Evolutionary conservation across 2,113 vertebrate genomes (phyloP).

Genomic region (Sylvilagus bachmani): DNA sequence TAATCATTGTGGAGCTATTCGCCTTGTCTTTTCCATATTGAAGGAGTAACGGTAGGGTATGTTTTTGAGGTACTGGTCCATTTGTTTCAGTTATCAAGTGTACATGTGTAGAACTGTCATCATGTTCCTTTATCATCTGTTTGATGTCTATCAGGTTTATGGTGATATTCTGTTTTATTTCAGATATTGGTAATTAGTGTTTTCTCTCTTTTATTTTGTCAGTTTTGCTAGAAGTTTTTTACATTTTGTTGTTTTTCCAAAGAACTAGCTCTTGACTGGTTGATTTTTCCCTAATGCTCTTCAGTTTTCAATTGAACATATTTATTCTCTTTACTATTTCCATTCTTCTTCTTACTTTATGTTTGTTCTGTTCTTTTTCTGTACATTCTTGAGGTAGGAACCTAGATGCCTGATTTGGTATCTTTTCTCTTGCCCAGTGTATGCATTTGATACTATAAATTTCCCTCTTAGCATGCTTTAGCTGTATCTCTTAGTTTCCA

Average conservation of each 20-base stretch:
- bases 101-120: rapidly evolving
- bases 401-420: neutral
- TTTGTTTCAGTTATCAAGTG: neutral
- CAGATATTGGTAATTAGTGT: neutral
- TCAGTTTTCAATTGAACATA: neutral
- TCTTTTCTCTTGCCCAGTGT: neutral
- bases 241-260: neutral
- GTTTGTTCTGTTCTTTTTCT: neutral
- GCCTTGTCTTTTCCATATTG: neutral
- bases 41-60: neutral
- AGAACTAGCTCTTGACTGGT: neutral
- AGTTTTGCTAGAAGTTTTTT: neutral
- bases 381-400: neutral
- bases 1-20: neutral
- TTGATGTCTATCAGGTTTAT: neutral
- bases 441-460: too few species aligned
- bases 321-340: neutral
- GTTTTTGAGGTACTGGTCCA: neutral
- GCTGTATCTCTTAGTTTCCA: neutral
- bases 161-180: neutral
- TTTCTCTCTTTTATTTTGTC: neutral
- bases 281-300: neutral
- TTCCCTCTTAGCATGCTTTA: neutral
- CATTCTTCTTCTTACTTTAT: neutral
- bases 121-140: neutral